A percentile compares a stretch with the other conserved stretches of the same genome.
Evolutionary conservation across 2,888 invertebrate species (phyloP).

Genomic region (Geophilus truncorum): DNA sequence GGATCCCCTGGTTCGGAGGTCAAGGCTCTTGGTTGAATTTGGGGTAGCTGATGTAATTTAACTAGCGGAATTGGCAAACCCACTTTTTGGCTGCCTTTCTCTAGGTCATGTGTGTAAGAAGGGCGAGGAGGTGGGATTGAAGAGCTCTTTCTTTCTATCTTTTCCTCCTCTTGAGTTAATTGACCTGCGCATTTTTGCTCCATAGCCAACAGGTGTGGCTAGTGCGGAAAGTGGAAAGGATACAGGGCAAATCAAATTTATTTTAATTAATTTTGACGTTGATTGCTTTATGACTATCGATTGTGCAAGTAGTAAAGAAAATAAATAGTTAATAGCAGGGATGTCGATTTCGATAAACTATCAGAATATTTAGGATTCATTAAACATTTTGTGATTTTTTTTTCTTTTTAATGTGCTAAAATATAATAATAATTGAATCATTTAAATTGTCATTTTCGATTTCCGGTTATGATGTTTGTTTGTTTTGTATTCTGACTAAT

Average conservation of each 20-base stretch:
- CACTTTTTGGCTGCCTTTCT: not conserved
- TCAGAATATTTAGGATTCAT: too few species aligned
- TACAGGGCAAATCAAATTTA: not conserved
- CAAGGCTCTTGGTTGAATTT: not conserved
- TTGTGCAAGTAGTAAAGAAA: too few species aligned
- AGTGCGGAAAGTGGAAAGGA: not conserved
- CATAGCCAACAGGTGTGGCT: not conserved
- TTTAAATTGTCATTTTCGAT: too few species aligned
- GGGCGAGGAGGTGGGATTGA: not conserved
- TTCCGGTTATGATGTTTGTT: too few species aligned
- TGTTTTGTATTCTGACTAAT: too few species aligned
- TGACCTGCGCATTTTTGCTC: constrained; percentile 1
- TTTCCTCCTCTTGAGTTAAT: not conserved
- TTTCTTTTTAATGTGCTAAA: too few species aligned
- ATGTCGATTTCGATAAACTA: too few species aligned
- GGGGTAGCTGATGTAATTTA: not conserved
- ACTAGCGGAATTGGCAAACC: not conserved
- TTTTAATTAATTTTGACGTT: not conserved
- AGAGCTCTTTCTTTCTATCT: not conserved
- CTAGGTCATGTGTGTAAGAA: not conserved
- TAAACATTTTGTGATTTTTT: too few species aligned
- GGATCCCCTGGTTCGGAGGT: not conserved
- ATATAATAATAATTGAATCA: too few species aligned
- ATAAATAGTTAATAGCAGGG: too few species aligned
- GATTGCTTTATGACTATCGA: not conserved